phyloP scores from a whole-genome alignment of 2,113 vertebrate genomes.

The Dicentrarchus labrax region DNA sequence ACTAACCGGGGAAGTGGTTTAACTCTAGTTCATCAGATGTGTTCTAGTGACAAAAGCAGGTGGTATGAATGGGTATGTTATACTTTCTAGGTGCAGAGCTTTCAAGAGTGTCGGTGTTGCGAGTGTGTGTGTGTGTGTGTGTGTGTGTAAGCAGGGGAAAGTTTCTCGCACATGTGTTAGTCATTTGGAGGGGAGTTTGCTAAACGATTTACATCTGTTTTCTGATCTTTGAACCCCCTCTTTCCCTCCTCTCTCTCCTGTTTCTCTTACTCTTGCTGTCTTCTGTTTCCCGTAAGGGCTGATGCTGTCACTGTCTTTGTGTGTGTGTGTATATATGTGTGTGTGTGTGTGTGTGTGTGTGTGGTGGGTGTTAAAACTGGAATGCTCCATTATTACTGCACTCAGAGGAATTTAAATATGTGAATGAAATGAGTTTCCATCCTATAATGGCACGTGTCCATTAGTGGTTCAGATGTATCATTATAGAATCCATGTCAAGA shows the following conservation, averaged over 20 bases:
- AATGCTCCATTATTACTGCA: slow-evolving; percentile 61
- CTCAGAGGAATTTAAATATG: slow-evolving; percentile 62
- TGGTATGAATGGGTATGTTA: slow-evolving; percentile 33
- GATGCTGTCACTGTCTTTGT: slow-evolving; percentile 56
- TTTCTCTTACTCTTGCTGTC: slow-evolving; percentile 56
- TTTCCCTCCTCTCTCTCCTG: slow-evolving; percentile 54
- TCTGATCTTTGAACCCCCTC: slow-evolving; percentile 86
- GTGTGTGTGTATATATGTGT: slow-evolving; percentile 13
- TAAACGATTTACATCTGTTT: slow-evolving; percentile 87
- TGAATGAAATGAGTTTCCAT: slow-evolving; percentile 71
- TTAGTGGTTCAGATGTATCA: slow-evolving; percentile 67
- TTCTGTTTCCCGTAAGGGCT: slow-evolving; percentile 62
- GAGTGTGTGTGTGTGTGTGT: slow-evolving; percentile 1
- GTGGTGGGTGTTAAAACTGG: slow-evolving; percentile 40
- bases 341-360: slow-evolving; percentile 10
- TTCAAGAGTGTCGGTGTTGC: not conserved
- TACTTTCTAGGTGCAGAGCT: slow-evolving; percentile 11
- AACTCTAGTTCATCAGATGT: slow-evolving; percentile 3
- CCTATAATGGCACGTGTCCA: slow-evolving; percentile 50
- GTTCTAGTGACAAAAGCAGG: slow-evolving; percentile 47
- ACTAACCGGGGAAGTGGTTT: slow-evolving; percentile 14
- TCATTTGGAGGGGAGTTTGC: slow-evolving; percentile 83
- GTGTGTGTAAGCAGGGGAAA: slow-evolving; percentile 55
- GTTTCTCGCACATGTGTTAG: slow-evolving; percentile 85
- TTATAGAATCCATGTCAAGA: slow-evolving; percentile 55